These are phyloP conservation scores for Psilopogon haemacephalus DNA, from an alignment of 2,113 vertebrate species.

Conservation along the genomic window DNA sequence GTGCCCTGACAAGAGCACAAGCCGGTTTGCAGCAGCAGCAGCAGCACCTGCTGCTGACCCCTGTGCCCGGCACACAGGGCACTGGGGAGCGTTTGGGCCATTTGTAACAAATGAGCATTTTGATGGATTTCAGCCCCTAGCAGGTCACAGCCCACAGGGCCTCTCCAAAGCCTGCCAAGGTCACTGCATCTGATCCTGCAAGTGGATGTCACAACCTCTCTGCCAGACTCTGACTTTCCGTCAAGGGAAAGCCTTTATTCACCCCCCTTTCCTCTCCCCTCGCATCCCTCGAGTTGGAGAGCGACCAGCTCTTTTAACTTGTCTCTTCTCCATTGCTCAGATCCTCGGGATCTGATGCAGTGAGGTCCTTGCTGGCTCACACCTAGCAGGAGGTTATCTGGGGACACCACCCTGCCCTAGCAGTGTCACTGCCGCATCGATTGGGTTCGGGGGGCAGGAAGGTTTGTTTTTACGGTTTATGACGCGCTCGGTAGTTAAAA, in stretches of 20 bases:
- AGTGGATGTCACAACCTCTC: background rate
- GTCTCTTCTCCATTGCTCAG: background rate
- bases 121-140: background rate
- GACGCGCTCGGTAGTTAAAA: conserved; percentile 15
- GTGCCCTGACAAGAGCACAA: background rate
- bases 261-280: background rate
- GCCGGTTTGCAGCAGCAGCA: accelerated
- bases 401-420: background rate
- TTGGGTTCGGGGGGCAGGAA: background rate
- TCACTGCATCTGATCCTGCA: background rate
- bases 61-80: background rate
- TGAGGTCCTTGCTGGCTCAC: background rate
- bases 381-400: background rate
- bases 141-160: background rate
- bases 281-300: background rate
- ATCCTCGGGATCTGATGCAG: background rate
- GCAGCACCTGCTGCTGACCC: accelerated
- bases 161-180: background rate
- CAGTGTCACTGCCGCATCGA: background rate
- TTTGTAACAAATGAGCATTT: background rate
- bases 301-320: background rate
- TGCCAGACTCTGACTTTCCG: background rate
- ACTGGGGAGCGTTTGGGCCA: background rate
- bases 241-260: background rate
- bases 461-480: conserved; percentile 52